These are phyloP conservation scores for Cryptoblepharus egeriae DNA, from an alignment of 2,797 vertebrate genomes.

Conservation along the genomic window DNA sequence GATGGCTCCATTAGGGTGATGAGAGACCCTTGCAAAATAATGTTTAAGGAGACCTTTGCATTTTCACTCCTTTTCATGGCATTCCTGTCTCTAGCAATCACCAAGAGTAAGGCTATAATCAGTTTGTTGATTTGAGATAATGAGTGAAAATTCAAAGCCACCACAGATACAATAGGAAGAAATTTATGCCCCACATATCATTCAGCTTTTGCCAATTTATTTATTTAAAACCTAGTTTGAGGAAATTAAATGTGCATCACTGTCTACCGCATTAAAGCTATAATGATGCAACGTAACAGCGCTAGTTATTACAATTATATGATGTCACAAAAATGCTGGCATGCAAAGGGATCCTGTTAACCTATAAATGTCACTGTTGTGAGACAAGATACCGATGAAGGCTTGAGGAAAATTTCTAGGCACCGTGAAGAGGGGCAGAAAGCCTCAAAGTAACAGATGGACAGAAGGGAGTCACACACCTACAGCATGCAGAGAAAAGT, in stretches of 20 bases:
- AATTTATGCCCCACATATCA: not conserved
- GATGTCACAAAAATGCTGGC: slow-evolving; percentile 57
- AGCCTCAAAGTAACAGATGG: slow-evolving; percentile 69
- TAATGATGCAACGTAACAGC: slow-evolving; percentile 35
- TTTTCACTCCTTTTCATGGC: not conserved
- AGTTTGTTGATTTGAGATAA: not conserved
- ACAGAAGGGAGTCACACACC: slow-evolving; percentile 61
- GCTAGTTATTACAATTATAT: slow-evolving; percentile 63
- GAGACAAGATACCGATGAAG: slow-evolving; percentile 55
- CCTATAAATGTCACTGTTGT: slow-evolving; percentile 56
- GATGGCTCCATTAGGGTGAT: slow-evolving; percentile 7
- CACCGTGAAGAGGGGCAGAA: not conserved
- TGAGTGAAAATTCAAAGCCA: slow-evolving; percentile 27
- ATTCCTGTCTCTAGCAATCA: not conserved
- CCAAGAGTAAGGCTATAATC: not conserved
- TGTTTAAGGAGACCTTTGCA: slow-evolving; percentile 3
- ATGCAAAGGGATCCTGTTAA: slow-evolving; percentile 47
- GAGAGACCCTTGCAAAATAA: not conserved
- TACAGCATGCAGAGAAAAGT: slow-evolving; percentile 39
- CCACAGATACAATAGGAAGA: slow-evolving; percentile 10
- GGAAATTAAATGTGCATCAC: slow-evolving; percentile 39
- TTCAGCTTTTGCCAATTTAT: slow-evolving; percentile 21
- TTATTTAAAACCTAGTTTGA: not conserved
- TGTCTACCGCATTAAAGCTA: slow-evolving; percentile 29
- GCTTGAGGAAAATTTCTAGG: slow-evolving; percentile 53